phyloP scores from a whole-genome alignment of 2,113 vertebrate genomes.

The Callionymus lyra region DNA sequence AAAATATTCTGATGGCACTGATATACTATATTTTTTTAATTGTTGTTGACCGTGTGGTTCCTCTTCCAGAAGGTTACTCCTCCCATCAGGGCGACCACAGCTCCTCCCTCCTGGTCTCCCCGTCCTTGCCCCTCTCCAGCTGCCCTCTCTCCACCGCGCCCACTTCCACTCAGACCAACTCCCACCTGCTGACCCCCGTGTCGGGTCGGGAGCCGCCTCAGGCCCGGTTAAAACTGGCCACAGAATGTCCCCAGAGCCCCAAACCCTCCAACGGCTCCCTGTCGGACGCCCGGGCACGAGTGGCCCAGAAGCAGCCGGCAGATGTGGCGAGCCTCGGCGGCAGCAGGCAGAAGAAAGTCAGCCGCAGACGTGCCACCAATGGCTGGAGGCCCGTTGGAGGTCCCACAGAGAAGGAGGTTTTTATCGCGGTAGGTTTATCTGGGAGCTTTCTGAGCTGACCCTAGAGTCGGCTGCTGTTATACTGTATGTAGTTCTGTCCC shows the following conservation, averaged over 20 bases:
- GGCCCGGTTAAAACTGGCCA: conserved; percentile 61
- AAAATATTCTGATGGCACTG: background rate
- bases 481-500: too few relatives aligned
- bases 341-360: conserved; percentile 74
- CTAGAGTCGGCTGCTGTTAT: too few relatives aligned
- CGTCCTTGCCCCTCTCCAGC: conserved; percentile 81
- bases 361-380: conserved; percentile 81
- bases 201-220: conserved; percentile 70
- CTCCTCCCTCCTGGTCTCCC: conserved; percentile 77
- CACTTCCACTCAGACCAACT: conserved; percentile 78
- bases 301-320: conserved; percentile 66
- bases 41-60: background rate
- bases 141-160: conserved; percentile 84
- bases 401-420: conserved; percentile 84
- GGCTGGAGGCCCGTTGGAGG: conserved; percentile 86
- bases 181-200: conserved; percentile 78
- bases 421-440: conserved; percentile 77
- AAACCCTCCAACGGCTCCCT: conserved; percentile 80
- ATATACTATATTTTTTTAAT: too few relatives aligned
- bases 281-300: conserved; percentile 66
- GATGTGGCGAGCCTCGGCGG: conserved; percentile 52
- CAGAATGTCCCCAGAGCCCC: conserved; percentile 77
- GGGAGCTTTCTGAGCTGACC: conserved; percentile 7
- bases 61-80: conserved; percentile 56
- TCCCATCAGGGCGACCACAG: conserved; percentile 84